Percentiles rank a stretch among this genome's conserved stretches.
These are phyloP conservation scores for Ceratitis capitata DNA, from an alignment of 1,140 invertebrate genomes.

Conservation along the genomic window DNA sequence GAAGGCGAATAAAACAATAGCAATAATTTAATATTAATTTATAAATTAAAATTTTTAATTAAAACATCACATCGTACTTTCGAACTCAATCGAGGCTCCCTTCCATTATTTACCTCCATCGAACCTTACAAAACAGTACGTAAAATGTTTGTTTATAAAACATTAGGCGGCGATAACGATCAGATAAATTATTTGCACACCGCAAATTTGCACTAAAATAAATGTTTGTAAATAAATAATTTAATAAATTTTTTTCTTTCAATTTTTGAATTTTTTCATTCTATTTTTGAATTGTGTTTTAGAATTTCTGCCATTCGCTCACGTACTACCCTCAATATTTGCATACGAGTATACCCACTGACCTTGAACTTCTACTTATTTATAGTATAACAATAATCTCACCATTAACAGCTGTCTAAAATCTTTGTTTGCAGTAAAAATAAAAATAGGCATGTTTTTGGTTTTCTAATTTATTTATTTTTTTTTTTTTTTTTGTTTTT, in stretches of 20 bases:
- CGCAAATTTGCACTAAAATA: slow-evolving; percentile 21
- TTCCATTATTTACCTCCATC: too few relatives aligned
- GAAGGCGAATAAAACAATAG: background rate
- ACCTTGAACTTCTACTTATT: slow-evolving; percentile 2
- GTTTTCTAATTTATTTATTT: too few relatives aligned
- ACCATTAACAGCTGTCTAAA: background rate
- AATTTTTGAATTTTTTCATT: too few relatives aligned
- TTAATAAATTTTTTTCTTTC: background rate
- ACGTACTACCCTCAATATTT: too few relatives aligned
- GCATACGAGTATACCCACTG: background rate
- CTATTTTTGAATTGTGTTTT: too few relatives aligned
- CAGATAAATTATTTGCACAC: slow-evolving; percentile 7
- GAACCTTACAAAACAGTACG: too few relatives aligned
- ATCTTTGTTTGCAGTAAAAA: background rate
- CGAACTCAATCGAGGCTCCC: background rate
- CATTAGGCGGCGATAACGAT: slow-evolving; percentile 18
- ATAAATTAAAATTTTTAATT: slow-evolving; percentile 20
- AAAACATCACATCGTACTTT: slow-evolving; percentile 6
- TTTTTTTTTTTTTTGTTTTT: too few relatives aligned
- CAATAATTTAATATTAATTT: background rate
- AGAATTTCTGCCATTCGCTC: too few relatives aligned
- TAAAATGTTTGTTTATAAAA: slow-evolving; percentile 22
- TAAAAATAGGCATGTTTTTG: background rate
- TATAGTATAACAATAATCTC: background rate
- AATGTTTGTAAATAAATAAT: slow-evolving; percentile 8